phyloP scores from a whole-genome alignment of 2,113 vertebrate species.

The Anguilla japonica region DNA sequence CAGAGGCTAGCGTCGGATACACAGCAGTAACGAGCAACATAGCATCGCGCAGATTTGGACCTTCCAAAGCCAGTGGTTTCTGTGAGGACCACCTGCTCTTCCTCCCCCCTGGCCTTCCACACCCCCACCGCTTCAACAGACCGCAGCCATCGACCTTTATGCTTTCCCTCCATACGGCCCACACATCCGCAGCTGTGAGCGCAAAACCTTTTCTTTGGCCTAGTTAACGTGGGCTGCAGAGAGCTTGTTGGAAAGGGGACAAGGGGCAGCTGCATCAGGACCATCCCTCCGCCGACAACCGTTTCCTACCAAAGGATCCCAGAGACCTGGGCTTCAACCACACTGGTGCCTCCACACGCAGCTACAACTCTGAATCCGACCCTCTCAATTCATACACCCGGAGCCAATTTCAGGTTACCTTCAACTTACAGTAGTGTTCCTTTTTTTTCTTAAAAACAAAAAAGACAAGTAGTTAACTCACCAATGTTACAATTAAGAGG shows the following conservation, averaged over 20 bases:
- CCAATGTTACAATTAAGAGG: constrained; percentile 4
- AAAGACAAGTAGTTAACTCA: constrained; percentile 5
- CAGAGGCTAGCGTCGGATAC: background rate
- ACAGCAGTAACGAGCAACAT: background rate
- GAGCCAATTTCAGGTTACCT: background rate
- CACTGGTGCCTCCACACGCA: background rate
- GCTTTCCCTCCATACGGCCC: background rate
- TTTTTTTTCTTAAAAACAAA: constrained; percentile 10
- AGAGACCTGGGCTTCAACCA: no score
- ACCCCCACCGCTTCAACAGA: background rate
- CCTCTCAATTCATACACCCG: background rate
- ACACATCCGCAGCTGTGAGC: background rate
- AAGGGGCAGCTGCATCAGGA: background rate
- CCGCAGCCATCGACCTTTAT: background rate
- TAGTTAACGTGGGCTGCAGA: background rate
- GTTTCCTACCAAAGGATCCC: no score
- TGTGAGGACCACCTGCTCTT: background rate
- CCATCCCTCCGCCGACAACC: no score
- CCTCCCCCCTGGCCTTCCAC: background rate
- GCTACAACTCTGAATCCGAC: background rate
- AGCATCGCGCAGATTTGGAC: background rate
- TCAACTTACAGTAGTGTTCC: constrained; percentile 23
- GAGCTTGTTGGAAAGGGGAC: background rate
- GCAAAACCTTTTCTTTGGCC: background rate
- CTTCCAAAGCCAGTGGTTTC: background rate